These are phyloP conservation scores for Coracias cyanogaster DNA, from an alignment of 2,797 vertebrate genomes.

Conservation along the genomic window DNA sequence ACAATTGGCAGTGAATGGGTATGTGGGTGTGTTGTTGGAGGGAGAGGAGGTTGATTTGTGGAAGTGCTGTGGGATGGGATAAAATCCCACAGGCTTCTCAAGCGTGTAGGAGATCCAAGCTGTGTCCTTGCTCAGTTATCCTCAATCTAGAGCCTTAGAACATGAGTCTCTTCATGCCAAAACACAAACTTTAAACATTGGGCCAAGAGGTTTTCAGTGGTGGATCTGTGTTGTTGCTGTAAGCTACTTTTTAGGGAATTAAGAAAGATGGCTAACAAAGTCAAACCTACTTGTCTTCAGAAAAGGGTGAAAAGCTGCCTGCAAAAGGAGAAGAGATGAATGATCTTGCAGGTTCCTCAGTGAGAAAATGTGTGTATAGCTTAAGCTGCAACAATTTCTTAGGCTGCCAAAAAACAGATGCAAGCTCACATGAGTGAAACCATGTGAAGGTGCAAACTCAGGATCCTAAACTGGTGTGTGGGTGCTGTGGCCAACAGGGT, in stretches of 20 bases:
- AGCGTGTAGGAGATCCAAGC: neutral
- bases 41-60: neutral
- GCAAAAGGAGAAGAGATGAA: neutral
- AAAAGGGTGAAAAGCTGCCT: neutral
- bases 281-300: neutral
- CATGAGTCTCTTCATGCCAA: neutral
- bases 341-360: neutral
- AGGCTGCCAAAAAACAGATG: neutral
- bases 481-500: neutral
- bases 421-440: neutral
- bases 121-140: neutral
- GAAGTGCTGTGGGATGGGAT: neutral
- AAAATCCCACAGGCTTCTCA: neutral
- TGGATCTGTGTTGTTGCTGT: neutral
- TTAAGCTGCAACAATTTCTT: neutral
- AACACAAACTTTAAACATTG: neutral
- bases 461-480: neutral
- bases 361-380: neutral
- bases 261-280: neutral
- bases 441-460: neutral
- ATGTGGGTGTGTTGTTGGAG: neutral
- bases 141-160: neutral
- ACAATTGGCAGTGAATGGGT: neutral
- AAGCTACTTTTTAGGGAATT: neutral
- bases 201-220: neutral